These are phyloP conservation scores for Sebastes matsubarae DNA, from an alignment of 2,797 vertebrate species.

Conservation along the genomic window DNA sequence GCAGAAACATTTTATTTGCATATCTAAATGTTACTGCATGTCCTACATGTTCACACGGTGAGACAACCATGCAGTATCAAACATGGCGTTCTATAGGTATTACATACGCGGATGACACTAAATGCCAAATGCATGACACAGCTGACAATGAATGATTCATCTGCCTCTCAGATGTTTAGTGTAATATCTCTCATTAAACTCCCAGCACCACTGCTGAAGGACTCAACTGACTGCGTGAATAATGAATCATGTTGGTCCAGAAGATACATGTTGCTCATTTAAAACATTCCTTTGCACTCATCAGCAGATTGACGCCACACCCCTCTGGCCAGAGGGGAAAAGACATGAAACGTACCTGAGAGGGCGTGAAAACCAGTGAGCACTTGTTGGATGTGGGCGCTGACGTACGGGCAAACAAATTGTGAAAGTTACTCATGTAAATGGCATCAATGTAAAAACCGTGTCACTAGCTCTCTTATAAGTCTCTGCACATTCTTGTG, in stretches of 20 bases:
- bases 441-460: neutral
- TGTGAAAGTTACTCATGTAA: conserved; percentile 4
- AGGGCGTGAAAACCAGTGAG: conserved; percentile 50
- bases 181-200: conserved; percentile 1
- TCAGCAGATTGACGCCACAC: conserved; percentile 27
- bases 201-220: neutral
- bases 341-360: conserved; percentile 40
- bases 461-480: neutral
- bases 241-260: conserved; percentile 51
- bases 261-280: conserved; percentile 52
- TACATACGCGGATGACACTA: neutral
- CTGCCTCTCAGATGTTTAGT: neutral
- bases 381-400: conserved; percentile 50
- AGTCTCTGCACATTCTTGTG: conserved; percentile 18
- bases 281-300: conserved; percentile 56
- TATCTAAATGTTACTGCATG: neutral
- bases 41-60: neutral
- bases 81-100: neutral
- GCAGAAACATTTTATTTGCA: neutral
- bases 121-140: neutral
- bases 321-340: conserved; percentile 29
- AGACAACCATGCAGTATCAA: neutral
- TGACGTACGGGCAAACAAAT: neutral
- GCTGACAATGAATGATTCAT: neutral
- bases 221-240: conserved; percentile 8